Percentiles rank a stretch among this genome's conserved stretches.
These are phyloP conservation scores for Erpetoichthys calabaricus DNA, from an alignment of 2,797 vertebrate species.

Conservation along the genomic window DNA sequence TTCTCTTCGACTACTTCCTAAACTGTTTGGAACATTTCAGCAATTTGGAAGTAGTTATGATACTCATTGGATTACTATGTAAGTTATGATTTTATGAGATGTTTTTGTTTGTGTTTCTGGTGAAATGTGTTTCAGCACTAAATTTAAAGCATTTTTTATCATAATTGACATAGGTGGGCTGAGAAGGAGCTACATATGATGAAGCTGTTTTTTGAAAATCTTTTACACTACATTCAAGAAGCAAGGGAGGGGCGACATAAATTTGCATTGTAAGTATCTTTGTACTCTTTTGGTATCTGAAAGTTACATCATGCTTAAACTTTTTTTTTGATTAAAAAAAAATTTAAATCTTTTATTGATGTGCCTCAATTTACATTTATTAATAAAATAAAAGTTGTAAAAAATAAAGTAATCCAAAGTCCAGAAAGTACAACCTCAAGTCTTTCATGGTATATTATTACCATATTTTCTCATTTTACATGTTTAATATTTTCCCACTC, in stretches of 20 bases:
- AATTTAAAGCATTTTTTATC: background rate
- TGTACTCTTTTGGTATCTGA: conserved; percentile 26
- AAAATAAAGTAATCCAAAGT: too few species aligned
- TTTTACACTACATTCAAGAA: conserved; percentile 91
- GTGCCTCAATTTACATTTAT: background rate
- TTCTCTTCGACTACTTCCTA: conserved; percentile 86
- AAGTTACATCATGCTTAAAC: background rate
- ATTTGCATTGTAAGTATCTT: conserved; percentile 76
- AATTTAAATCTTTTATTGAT: background rate
- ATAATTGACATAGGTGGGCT: conserved; percentile 69
- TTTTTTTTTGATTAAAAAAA: background rate
- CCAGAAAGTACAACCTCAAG: too few species aligned
- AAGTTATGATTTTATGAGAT: conserved; percentile 30
- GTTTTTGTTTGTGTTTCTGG: background rate
- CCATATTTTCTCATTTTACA: too few species aligned
- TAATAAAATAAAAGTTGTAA: too few species aligned
- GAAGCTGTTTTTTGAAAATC: conserved; percentile 96
- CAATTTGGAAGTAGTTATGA: conserved; percentile 97
- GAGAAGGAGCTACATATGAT: conserved; percentile 98
- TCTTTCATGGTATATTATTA: too few species aligned
- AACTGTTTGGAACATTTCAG: conserved; percentile 94
- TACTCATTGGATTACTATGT: conserved; percentile 99
- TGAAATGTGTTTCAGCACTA: background rate
- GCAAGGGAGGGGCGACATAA: conserved; percentile 80
- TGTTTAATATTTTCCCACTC: too few species aligned